Base-by-base conservation (phyloP, 2,888 invertebrate species). In the Lasioglossum zephyrum region DNA sequence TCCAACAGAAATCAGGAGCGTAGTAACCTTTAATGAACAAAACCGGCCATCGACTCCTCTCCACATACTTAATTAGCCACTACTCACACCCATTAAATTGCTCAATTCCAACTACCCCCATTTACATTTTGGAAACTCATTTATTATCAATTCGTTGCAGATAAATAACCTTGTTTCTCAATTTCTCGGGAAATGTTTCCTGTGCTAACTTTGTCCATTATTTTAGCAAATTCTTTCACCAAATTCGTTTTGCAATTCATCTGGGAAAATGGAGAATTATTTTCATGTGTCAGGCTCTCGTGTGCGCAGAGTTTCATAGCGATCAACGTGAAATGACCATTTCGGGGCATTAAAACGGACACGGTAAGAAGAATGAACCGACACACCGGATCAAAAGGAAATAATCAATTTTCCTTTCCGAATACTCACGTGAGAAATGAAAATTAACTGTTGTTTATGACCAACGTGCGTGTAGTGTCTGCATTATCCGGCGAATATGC, bases 1-100 rank as follows among this genome's bases (percentile, higher is more conserved):
- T 49, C 85, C 73, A 63, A 57, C 39, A 69, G 22, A 63, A 72
- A 60, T 84, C 88, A 84, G 79, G 81, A 53, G 74, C 86, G 86
- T 88, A 84, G 57, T 81, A 66, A 79, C 80, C 53, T 16, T 47
- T 72, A 73, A 77, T 74, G 70, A 66, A 79, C 31, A 49, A 53
- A 53, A 49, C 41, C 26, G 4, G 18, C 18, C 9, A n/a, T 47
- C 22, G 36, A 66, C 66, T 31, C 22, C 8, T 16, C 5, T 39
- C n/a, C 4, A 5, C 22, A 79, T 11, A 16, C 26, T 9, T 44
- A 44, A 44, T 44, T 13, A 44, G 13, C 13, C 13, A 44, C 44
- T 44, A 0, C 11, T 11, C 41, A 44, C 41, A 11, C 0, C 9
- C 41, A 41, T 9, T 41, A 41, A 13, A 44, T 13, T 44, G 13